phyloP scores from a whole-genome alignment of 2,113 vertebrate genomes.

The Saccopteryx bilineata region DNA sequence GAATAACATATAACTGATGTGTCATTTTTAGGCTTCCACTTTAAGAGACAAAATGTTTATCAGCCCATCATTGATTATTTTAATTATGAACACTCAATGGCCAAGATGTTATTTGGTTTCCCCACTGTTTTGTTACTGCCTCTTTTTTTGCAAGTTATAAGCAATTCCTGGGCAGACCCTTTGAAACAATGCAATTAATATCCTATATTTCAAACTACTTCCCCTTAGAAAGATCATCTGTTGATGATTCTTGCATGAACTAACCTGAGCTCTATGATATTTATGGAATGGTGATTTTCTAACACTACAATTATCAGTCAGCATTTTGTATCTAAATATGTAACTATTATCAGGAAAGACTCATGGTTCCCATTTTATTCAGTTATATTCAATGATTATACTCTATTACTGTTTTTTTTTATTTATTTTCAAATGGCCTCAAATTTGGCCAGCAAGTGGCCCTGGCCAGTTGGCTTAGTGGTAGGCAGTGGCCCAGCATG shows the following conservation, averaged over 20 bases:
- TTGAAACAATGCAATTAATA: not conserved
- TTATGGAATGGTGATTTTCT: conserved; percentile 28
- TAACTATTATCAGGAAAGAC: not conserved
- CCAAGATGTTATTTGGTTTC: not conserved
- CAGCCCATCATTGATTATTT: not conserved
- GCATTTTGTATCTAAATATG: not conserved
- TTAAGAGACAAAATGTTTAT: not conserved
- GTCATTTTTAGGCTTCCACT: not conserved
- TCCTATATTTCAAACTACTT: not conserved
- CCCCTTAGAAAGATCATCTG: not conserved
- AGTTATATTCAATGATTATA: not conserved
- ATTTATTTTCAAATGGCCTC: not conserved
- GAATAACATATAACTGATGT: not conserved
- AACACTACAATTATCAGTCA: not conserved
- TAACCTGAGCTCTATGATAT: not conserved
- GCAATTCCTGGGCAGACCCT: not conserved
- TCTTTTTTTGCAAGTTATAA: not conserved
- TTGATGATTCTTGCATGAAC: not conserved
- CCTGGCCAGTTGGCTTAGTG: too few relatives aligned
- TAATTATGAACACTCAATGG: not conserved
- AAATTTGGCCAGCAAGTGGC: not conserved
- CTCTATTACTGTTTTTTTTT: not conserved
- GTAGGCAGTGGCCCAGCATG: too few relatives aligned
- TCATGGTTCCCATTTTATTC: not conserved
- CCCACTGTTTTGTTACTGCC: not conserved